Evolutionary conservation across 2,113 vertebrate genomes (phyloP).

Genomic region (Ceyx cyanopectus): DNA sequence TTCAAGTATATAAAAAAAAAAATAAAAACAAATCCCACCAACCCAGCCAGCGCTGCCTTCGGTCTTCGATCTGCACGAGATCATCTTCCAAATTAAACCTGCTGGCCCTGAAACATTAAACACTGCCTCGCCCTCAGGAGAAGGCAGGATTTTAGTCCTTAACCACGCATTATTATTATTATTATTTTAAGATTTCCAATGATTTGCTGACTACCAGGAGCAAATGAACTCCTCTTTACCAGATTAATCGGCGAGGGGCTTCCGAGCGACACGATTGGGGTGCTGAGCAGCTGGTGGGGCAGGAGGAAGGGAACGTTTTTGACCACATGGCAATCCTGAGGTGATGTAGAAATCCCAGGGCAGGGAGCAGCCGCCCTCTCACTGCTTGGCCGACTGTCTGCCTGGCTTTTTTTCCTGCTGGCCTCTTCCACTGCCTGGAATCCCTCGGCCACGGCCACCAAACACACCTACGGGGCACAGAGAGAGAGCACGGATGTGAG

Average conservation of each 20-base stretch:
- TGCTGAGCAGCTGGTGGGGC: not conserved
- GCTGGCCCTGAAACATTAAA: not conserved
- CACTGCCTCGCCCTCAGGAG: not conserved
- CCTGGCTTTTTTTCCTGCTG: constrained; percentile 92
- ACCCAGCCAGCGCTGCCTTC: not conserved
- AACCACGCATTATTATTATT: accelerated
- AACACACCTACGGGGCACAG: constrained; percentile 85
- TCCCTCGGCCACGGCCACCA: constrained; percentile 86
- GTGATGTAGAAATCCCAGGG: not conserved
- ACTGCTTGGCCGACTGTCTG: constrained; percentile 90
- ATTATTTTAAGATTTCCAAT: not conserved
- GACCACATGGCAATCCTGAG: constrained; percentile 11
- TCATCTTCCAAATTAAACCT: not conserved
- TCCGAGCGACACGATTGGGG: not conserved
- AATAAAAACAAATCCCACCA: not conserved
- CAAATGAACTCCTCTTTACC: accelerated
- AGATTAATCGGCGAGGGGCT: not conserved
- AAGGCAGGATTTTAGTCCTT: not conserved
- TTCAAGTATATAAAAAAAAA: constrained; percentile 9
- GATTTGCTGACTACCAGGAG: not conserved
- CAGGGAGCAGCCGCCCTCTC: not conserved
- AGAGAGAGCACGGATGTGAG: not conserved
- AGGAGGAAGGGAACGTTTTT: not conserved
- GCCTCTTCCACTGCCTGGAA: constrained; percentile 84
- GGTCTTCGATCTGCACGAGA: not conserved